Conservation (phyloP, 2,888 invertebrate genomes). For the Labia minor region DNA sequence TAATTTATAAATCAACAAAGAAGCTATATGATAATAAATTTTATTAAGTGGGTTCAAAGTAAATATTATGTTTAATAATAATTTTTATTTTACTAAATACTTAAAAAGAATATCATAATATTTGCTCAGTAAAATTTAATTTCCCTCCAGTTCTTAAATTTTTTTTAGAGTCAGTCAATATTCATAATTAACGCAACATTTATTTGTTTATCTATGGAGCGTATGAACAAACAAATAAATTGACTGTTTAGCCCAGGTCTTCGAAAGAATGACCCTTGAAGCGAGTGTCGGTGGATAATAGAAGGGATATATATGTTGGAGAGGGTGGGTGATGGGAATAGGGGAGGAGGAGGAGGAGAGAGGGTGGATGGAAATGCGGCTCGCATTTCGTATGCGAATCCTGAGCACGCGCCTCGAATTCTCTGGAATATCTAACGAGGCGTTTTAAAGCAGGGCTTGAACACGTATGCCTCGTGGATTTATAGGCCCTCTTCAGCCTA, state of each 20-base stretch:
- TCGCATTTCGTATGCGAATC: neutral
- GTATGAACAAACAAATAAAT: neutral
- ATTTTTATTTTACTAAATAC: no score
- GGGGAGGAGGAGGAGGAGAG: neutral
- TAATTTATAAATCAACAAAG: no score
- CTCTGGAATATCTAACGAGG: neutral
- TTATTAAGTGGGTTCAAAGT: no score
- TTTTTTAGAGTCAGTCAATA: no score
- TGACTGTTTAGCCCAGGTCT: neutral
- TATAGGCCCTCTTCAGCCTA: neutral
- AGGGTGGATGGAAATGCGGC: neutral
- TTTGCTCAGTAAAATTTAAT: no score
- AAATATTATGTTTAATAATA: no score
- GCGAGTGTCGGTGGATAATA: no score
- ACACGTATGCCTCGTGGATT: neutral
- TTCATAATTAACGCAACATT: neutral
- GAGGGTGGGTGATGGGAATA: no score
- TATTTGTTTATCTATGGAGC: neutral
- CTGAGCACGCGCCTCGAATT: neutral
- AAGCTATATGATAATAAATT: no score
- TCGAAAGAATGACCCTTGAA: neutral
- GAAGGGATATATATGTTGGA: no score
- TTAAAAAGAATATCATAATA: no score
- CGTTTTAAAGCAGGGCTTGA: constrained; percentile 13
- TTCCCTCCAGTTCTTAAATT: no score